Conservation (phyloP, 2,888 invertebrate species). For the Papilio demoleus region DNA sequence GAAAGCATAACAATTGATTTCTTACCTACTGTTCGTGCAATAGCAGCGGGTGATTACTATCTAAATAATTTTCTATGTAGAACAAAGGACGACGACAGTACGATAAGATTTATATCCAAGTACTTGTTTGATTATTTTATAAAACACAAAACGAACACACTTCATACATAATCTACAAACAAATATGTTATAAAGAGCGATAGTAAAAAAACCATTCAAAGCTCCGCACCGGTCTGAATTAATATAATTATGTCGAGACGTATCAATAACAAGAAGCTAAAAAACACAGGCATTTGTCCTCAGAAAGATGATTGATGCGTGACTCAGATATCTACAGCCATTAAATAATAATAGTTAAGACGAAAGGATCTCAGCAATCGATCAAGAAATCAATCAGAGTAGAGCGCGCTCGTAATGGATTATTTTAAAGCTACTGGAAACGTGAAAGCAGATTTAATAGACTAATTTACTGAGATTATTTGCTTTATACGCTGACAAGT, state of each 20-base stretch:
- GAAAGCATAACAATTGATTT: constrained; percentile 25
- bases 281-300: constrained; percentile 72
- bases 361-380: constrained; percentile 69
- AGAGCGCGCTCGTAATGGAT: constrained; percentile 75
- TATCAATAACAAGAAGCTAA: constrained; percentile 45
- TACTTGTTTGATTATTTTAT: constrained; percentile 29
- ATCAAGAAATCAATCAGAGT: constrained; percentile 79
- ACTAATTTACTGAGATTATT: constrained; percentile 49
- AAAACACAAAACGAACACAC: constrained; percentile 18
- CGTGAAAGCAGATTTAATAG: constrained; percentile 55
- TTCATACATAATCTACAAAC: constrained; percentile 7
- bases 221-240: constrained; percentile 28
- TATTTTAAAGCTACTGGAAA: constrained; percentile 75
- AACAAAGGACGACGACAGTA: constrained; percentile 36
- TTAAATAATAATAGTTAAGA: constrained; percentile 81
- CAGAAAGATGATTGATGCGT: constrained; percentile 76
- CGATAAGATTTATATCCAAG: constrained; percentile 35
- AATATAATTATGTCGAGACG: constrained; percentile 41
- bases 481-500: constrained; percentile 43
- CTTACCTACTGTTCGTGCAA: constrained; percentile 33
- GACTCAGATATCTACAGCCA: constrained; percentile 72
- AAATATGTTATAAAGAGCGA: constrained; percentile 10
- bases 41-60: constrained; percentile 22
- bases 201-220: constrained; percentile 22
- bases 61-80: constrained; percentile 37